Evolutionary conservation across 2,113 vertebrate genomes (phyloP).

Genomic region (Leuciscus idus): DNA sequence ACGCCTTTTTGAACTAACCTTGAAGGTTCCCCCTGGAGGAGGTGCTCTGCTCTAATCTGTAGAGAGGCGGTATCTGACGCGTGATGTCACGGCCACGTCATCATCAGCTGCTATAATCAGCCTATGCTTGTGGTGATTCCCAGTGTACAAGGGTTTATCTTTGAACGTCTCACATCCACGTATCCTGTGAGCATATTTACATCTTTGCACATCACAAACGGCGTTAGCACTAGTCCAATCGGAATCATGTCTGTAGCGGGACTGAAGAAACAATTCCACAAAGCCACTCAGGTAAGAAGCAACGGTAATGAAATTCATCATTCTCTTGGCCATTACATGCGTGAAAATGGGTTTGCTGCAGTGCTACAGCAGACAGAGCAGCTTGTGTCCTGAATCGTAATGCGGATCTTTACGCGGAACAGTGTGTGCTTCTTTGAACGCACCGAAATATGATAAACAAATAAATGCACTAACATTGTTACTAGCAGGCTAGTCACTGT

Average conservation of each 20-base stretch:
- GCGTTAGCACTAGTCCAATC: slow-evolving; percentile 24
- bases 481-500: neutral
- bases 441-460: neutral
- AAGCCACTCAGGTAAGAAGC: slow-evolving; percentile 84
- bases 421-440: neutral
- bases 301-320: neutral
- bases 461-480: neutral
- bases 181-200: neutral
- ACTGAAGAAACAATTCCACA: slow-evolving; percentile 80
- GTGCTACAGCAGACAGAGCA: slow-evolving; percentile 9
- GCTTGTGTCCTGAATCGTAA: slow-evolving; percentile 14
- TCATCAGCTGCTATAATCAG: slow-evolving; percentile 36
- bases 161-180: slow-evolving; percentile 9
- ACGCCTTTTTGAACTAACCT: neutral
- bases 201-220: neutral
- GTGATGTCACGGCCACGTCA: slow-evolving; percentile 9
- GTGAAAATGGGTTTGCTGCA: slow-evolving; percentile 17
- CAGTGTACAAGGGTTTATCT: slow-evolving; percentile 17
- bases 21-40: neutral
- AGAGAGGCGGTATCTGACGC: slow-evolving; percentile 9
- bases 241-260: slow-evolving; percentile 77
- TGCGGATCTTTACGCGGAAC: slow-evolving; percentile 13
- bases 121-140: slow-evolving; percentile 31
- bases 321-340: neutral
- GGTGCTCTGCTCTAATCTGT: neutral